Percentiles rank a stretch among this genome's conserved stretches.
Evolutionary conservation across 2,888 invertebrate species (phyloP).

Genomic region (Penaeus monodon): DNA sequence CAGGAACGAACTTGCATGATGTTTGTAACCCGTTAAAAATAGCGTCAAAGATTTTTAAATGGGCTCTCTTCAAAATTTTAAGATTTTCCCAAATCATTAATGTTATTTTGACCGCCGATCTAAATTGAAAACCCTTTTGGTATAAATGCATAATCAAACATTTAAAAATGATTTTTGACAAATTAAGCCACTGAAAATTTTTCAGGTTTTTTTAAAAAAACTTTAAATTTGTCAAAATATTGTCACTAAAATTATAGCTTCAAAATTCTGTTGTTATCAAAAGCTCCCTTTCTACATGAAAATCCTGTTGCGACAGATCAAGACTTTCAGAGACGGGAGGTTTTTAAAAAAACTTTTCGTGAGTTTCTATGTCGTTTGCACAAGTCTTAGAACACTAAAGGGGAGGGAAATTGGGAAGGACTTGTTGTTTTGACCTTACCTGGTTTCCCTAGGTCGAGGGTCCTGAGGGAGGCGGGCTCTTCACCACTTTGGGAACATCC

Average conservation of each 20-base stretch:
- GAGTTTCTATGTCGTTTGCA: slow-evolving; percentile 83
- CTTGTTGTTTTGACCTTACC: slow-evolving; percentile 81
- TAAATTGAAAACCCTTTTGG: slow-evolving; percentile 81
- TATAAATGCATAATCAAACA: slow-evolving; percentile 86
- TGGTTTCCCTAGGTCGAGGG: slow-evolving; percentile 84
- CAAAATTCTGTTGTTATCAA: slow-evolving; percentile 82
- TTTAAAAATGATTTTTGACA: slow-evolving; percentile 75
- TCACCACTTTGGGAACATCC: slow-evolving; percentile 86
- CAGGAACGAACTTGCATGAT: slow-evolving; percentile 86
- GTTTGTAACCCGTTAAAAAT: slow-evolving; percentile 84
- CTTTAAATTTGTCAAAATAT: slow-evolving; percentile 83
- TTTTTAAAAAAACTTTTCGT: slow-evolving; percentile 85
- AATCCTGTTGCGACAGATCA: slow-evolving; percentile 85
- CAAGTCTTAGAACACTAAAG: slow-evolving; percentile 82
- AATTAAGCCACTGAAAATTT: slow-evolving; percentile 64
- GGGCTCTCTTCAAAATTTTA: slow-evolving; percentile 84
- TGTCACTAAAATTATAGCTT: slow-evolving; percentile 84
- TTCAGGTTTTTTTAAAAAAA: slow-evolving; percentile 82
- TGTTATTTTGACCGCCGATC: slow-evolving; percentile 87
- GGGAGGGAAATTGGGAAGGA: slow-evolving; percentile 79
- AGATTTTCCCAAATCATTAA: slow-evolving; percentile 86
- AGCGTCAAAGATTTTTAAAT: slow-evolving; percentile 79
- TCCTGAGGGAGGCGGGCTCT: slow-evolving; percentile 82
- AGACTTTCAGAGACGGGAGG: slow-evolving; percentile 80
- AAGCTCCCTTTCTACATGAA: slow-evolving; percentile 83